These are phyloP conservation scores for Struthio camelus DNA, from an alignment of 2,113 vertebrate species.

Conservation along the genomic window DNA sequence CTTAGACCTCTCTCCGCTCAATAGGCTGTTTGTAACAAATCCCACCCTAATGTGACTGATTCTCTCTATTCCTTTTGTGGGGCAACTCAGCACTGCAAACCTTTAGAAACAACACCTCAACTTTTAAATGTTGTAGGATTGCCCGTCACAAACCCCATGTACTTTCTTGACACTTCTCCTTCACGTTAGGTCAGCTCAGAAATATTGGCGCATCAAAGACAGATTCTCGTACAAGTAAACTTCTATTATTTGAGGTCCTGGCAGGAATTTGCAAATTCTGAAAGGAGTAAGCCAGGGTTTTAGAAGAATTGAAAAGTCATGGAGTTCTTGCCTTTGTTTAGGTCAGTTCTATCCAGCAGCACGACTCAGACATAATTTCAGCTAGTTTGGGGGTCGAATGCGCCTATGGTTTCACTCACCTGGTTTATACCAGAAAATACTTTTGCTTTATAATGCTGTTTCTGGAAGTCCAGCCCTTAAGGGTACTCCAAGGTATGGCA, in stretches of 20 bases:
- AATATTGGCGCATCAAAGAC: neutral
- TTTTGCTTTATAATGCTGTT: neutral
- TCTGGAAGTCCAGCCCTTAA: neutral
- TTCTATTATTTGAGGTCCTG: neutral
- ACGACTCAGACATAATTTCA: neutral
- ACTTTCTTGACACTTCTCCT: neutral
- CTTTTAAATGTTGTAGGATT: neutral
- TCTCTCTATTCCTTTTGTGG: neutral
- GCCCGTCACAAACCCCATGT: neutral
- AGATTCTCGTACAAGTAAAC: neutral
- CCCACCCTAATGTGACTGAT: neutral
- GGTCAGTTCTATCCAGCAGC: neutral
- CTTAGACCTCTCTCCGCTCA: neutral
- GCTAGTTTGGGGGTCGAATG: neutral
- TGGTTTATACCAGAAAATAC: neutral
- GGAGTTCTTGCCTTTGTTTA: rapidly evolving
- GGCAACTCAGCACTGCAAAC: neutral
- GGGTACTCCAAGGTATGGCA: neutral
- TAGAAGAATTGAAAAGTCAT: neutral
- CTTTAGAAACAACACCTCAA: neutral
- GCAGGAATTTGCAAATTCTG: neutral
- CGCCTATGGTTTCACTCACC: neutral
- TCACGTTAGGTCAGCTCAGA: no score
- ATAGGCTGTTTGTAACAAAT: neutral
- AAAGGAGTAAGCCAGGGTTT: neutral